A percentile compares a stretch with the other conserved stretches of the same genome.
phyloP scores from a whole-genome alignment of 1,140 invertebrate genomes.

The Plectrocnemia conspersa region DNA sequence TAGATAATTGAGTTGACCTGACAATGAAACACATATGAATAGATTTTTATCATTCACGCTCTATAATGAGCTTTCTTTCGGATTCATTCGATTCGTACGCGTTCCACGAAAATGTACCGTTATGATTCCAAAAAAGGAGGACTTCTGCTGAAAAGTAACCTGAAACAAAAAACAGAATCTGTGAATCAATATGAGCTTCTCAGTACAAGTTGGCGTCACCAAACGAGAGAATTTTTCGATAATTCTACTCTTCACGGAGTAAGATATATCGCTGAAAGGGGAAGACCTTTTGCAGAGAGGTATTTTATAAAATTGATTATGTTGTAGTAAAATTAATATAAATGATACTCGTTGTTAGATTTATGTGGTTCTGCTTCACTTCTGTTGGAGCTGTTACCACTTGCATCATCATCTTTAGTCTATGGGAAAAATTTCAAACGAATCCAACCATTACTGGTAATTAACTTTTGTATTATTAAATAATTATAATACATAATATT shows the following conservation, averaged over 20 bases:
- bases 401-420: slow-evolving; percentile 63
- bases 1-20: no score
- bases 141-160: neutral
- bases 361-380: slow-evolving; percentile 70
- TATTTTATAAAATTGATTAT: slow-evolving; percentile 33
- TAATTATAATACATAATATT: slow-evolving; percentile 4
- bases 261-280: slow-evolving; percentile 63
- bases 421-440: slow-evolving; percentile 75
- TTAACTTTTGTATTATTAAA: slow-evolving; percentile 6
- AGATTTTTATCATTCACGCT: no score
- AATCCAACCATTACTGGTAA: slow-evolving; percentile 71
- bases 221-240: slow-evolving; percentile 64
- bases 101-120: no score
- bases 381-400: slow-evolving; percentile 60
- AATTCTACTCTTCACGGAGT: slow-evolving; percentile 68
- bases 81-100: no score
- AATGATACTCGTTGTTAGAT: slow-evolving; percentile 44
- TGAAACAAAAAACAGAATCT: neutral
- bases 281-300: slow-evolving; percentile 65
- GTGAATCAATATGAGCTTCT: slow-evolving; percentile 39
- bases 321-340: slow-evolving; percentile 2
- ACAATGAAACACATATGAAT: no score
- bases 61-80: no score
- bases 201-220: slow-evolving; percentile 57
- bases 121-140: no score